phyloP scores from a whole-genome alignment of 2,113 vertebrate species.

The Agapornis roseicollis region DNA sequence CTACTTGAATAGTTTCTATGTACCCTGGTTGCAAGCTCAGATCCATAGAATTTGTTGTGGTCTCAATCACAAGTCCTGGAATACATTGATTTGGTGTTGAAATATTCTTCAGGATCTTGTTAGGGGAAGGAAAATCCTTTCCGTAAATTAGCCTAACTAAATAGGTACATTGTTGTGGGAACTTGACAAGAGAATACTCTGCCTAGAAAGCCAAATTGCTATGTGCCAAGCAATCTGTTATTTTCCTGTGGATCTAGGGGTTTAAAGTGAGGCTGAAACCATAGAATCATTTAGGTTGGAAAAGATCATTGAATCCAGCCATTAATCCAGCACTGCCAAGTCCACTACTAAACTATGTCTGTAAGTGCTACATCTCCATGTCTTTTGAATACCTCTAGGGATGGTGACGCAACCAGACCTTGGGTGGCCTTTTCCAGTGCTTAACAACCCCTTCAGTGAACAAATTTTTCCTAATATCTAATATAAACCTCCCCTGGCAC shows the following conservation, averaged over 20 bases:
- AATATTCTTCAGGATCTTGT: slow-evolving; percentile 35
- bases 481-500: neutral
- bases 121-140: neutral
- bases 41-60: neutral
- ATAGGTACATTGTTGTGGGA: neutral
- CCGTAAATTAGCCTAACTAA: neutral
- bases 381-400: neutral
- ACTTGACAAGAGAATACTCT: neutral
- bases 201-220: neutral
- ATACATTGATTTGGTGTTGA: slow-evolving; percentile 12
- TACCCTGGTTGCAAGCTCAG: neutral
- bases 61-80: slow-evolving; percentile 36
- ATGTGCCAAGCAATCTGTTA: neutral
- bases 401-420: neutral
- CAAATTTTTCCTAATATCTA: neutral
- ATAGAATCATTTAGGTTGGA: neutral
- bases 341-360: neutral
- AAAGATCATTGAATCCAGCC: neutral
- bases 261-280: neutral
- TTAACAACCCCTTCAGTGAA: neutral
- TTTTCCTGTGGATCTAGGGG: neutral
- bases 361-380: neutral
- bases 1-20: neutral
- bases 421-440: neutral
- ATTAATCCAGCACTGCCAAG: neutral